Evolutionary conservation across 2,797 vertebrate genomes (phyloP), one percentile per base, ranked within the genome.

Genomic region (Chelon auratus): DNA sequence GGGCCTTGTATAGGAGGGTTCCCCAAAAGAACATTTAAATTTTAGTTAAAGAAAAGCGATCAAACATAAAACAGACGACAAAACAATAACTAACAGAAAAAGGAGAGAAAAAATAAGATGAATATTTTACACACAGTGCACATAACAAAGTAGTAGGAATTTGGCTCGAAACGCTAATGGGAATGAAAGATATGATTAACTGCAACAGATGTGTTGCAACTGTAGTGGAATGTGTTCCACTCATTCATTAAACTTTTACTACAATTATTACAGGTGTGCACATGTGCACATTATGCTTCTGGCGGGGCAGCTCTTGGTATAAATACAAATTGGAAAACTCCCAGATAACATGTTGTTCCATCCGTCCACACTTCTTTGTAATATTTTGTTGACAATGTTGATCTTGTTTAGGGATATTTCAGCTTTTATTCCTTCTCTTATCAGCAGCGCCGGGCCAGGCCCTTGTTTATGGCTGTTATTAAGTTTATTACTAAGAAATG

Each of bases 331-430:
- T 24, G 2, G 55, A 24, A 65, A 52, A 2, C 7, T 17, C 30
- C 4, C 30, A 13, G 11, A 0, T 24, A 45, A 17, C n/a, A 5
- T 36, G 36, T 67, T 72, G 14, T 69, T 36, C 51, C 36, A 55
- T 14, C 20, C 33, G 17, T 50, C 15, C n/a, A 22, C n/a, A 51
- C 24, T 9, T 69, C 5, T 2, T 69, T 51, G 33, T 47, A 9
- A 33, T 45, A 30, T 74, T 33, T 33, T 45, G 63, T 17, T 22
- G 55, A 51, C 42, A 37, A 4, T 20, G 20, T 57, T 65, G 0
- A 37, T 66, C 0, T 11, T 58, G 10, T 71, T 70, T 43, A 54
- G 20, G 33, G n/a, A 59, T 71, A 20, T 54, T 64, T 17, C 14
- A 62, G 2, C 13, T 30, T 4, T 22, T 55, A 4, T 36, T 17